Percentiles rank a stretch among this genome's conserved stretches.
Conservation (phyloP, 2,113 vertebrate genomes). For the Equus przewalskii region DNA sequence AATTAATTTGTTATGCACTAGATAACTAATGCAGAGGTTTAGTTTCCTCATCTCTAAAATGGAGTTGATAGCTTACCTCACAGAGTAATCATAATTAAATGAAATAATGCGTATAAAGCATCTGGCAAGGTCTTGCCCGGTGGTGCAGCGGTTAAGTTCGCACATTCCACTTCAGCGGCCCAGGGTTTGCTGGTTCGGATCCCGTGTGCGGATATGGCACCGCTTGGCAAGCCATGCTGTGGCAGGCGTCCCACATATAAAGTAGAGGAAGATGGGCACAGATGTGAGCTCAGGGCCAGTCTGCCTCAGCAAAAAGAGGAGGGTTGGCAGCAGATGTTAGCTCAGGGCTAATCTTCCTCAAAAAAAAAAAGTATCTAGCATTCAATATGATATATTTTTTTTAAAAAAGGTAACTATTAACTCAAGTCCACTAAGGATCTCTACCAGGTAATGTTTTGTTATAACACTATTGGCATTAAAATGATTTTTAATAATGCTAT, state of each 20-base stretch:
- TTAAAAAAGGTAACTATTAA: not conserved
- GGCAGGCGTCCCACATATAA: too few species aligned
- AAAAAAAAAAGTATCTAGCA: too few species aligned
- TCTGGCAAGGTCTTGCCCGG: not conserved
- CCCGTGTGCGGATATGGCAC: too few species aligned
- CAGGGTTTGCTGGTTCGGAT: too few species aligned
- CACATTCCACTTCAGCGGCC: too few species aligned
- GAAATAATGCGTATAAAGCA: not conserved
- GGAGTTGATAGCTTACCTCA: not conserved
- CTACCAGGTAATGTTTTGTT: not conserved
- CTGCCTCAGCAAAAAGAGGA: too few species aligned
- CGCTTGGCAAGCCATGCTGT: too few species aligned
- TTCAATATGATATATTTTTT: not conserved
- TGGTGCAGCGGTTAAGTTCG: too few species aligned
- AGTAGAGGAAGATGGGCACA: too few species aligned
- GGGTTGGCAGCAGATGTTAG: too few species aligned
- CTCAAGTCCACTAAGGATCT: constrained; percentile 7
- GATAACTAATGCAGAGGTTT: not conserved
- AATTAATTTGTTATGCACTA: not conserved
- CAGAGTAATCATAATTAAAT: not conserved
- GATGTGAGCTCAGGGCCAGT: too few species aligned
- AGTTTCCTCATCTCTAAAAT: constrained; percentile 29
- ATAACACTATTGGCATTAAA: constrained; percentile 1
- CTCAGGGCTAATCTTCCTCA: too few species aligned
- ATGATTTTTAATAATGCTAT: constrained; percentile 30